phyloP scores from a whole-genome alignment of 2,113 vertebrate genomes.

The Hemichromis elongatus region DNA sequence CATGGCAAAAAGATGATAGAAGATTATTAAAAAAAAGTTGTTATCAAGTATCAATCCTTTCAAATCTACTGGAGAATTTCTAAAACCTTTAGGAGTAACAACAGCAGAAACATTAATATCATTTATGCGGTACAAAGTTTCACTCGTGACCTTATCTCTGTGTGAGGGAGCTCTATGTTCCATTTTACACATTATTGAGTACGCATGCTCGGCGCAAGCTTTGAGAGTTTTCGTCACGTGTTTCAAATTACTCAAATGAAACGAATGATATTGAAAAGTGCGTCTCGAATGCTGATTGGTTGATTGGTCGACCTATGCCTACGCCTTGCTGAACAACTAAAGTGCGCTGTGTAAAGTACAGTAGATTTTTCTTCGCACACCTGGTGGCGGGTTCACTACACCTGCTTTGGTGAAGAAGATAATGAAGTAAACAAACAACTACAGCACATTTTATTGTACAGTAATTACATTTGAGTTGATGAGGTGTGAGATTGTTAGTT shows the following conservation, averaged over 20 bases:
- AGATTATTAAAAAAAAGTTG: not conserved
- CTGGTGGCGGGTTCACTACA: not conserved
- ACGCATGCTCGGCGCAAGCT: not conserved
- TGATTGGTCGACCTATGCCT: not conserved
- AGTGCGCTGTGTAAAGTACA: not conserved
- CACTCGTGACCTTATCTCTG: not conserved
- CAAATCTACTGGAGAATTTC: not conserved
- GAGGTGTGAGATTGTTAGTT: not conserved
- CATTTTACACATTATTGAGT: not conserved
- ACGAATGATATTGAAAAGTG: not conserved
- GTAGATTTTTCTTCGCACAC: not conserved
- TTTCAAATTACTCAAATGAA: not conserved
- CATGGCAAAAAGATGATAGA: not conserved
- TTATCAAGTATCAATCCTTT: not conserved
- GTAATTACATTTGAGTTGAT: not conserved
- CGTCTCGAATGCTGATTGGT: not conserved
- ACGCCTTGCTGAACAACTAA: not conserved
- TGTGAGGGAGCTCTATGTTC: not conserved
- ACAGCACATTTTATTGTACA: not conserved
- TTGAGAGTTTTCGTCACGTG: not conserved
- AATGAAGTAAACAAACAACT: not conserved
- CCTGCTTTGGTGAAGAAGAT: not conserved
- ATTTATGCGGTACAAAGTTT: not conserved
- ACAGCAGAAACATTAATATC: not conserved
- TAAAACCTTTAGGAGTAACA: not conserved